Percentiles rank a stretch among this genome's conserved stretches.
Conservation (phyloP, 2,113 vertebrate genomes). For the Laticauda laticaudata region DNA sequence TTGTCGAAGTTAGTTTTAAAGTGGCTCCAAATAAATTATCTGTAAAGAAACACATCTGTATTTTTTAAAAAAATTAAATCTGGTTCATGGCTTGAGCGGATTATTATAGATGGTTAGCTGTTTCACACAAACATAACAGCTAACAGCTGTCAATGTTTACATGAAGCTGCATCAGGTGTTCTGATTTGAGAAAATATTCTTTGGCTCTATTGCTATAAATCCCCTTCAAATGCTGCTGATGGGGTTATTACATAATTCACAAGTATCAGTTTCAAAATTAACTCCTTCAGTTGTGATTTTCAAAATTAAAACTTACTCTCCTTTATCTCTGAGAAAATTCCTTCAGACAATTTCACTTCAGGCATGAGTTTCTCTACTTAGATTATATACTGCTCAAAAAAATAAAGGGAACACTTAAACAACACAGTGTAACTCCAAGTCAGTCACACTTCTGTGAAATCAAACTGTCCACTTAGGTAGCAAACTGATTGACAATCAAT, state of each 20-base stretch:
- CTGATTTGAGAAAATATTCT: conserved; percentile 16
- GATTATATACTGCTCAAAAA: no score
- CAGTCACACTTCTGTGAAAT: no score
- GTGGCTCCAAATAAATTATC: neutral
- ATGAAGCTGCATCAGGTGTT: neutral
- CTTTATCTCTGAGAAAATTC: neutral
- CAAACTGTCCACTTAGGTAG: no score
- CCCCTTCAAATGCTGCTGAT: neutral
- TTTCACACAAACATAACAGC: conserved; percentile 36
- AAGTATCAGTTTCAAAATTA: neutral
- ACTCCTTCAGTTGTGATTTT: neutral
- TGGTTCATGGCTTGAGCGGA: neutral
- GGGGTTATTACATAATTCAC: neutral
- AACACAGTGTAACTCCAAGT: no score
- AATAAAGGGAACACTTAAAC: no score
- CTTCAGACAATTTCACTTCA: neutral
- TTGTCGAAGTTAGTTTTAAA: conserved; percentile 18
- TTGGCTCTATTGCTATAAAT: conserved; percentile 19
- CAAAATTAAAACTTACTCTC: neutral
- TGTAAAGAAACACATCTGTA: conserved; percentile 13
- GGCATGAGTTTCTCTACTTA: neutral
- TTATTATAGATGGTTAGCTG: conserved; percentile 33
- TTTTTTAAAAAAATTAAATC: conserved; percentile 12
- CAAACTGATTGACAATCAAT: no score
- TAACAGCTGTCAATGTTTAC: neutral